Evolutionary conservation across 35 echinoderm and acorn worm species (phyloP).

Genomic region (Strongylocentrotus purpuratus): DNA sequence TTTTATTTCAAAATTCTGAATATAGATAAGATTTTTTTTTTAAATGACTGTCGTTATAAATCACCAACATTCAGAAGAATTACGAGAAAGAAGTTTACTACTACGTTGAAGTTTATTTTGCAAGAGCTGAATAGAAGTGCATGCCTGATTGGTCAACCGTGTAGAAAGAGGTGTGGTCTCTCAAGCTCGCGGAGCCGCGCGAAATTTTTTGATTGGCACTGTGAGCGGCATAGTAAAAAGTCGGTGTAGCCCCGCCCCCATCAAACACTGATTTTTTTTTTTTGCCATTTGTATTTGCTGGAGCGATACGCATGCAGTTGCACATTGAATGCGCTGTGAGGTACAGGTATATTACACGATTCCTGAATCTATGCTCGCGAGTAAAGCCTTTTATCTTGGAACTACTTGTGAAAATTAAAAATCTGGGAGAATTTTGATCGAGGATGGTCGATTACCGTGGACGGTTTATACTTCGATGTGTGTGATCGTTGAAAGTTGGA

Average conservation of each 20-base stretch:
- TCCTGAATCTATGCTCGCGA: neutral
- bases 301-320: neutral
- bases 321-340: neutral
- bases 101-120: neutral
- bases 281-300: neutral
- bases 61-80: neutral
- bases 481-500: neutral
- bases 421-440: neutral
- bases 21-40: no score
- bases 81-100: neutral
- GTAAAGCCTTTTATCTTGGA: neutral
- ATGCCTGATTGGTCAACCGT: neutral
- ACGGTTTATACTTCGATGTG: neutral
- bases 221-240: conserved; percentile 1
- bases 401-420: neutral
- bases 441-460: neutral
- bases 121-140: neutral
- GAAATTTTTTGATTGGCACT: neutral
- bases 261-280: conserved; percentile 11
- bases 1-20: no score
- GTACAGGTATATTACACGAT: neutral
- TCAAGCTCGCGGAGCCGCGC: neutral
- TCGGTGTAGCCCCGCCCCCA: conserved; percentile 1
- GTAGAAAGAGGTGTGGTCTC: conserved; percentile 8
- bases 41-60: neutral